Percentiles rank a stretch among this genome's conserved stretches.
These are phyloP conservation scores for Saxidomus purpurata DNA, from an alignment of 1,140 invertebrate genomes.

Conservation along the genomic window DNA sequence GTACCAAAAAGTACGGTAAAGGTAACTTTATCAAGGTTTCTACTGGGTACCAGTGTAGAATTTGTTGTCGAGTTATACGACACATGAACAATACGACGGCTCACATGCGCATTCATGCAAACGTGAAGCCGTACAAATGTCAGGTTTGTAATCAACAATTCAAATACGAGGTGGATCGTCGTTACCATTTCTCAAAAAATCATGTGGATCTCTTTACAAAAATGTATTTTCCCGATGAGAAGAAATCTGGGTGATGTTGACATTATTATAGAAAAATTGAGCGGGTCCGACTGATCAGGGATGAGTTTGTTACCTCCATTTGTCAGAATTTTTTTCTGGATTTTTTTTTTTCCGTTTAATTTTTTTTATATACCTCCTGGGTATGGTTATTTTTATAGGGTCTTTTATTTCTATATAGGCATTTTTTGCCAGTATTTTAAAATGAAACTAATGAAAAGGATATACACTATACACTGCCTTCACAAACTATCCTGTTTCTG, in stretches of 20 bases:
- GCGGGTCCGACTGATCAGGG: constrained; percentile 22
- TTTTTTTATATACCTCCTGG: not conserved
- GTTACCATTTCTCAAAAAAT: constrained; percentile 67
- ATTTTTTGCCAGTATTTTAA: not conserved
- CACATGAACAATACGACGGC: constrained; percentile 67
- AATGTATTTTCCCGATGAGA: constrained; percentile 66
- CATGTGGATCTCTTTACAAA: constrained; percentile 67
- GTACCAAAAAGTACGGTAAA: constrained; percentile 65
- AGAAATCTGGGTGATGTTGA: constrained; percentile 43
- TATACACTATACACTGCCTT: not conserved
- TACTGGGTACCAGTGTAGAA: constrained; percentile 65
- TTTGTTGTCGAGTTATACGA: constrained; percentile 58
- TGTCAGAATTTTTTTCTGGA: constrained; percentile 21
- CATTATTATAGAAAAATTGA: not conserved
- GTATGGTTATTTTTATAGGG: not conserved
- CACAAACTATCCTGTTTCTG: too few species aligned
- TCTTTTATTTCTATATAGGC: not conserved
- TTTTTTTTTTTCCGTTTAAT: not conserved
- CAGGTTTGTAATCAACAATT: constrained; percentile 65
- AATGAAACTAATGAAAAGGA: not conserved
- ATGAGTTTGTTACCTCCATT: constrained; percentile 20
- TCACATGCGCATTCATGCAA: constrained; percentile 66
- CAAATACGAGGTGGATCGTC: constrained; percentile 63
- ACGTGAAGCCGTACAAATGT: constrained; percentile 64
- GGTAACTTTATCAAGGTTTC: constrained; percentile 67